Evolutionary conservation across 2,888 invertebrate genomes (phyloP), one percentile per base, ranked within the genome.

Genomic region (Leptogaster cylindrica): DNA sequence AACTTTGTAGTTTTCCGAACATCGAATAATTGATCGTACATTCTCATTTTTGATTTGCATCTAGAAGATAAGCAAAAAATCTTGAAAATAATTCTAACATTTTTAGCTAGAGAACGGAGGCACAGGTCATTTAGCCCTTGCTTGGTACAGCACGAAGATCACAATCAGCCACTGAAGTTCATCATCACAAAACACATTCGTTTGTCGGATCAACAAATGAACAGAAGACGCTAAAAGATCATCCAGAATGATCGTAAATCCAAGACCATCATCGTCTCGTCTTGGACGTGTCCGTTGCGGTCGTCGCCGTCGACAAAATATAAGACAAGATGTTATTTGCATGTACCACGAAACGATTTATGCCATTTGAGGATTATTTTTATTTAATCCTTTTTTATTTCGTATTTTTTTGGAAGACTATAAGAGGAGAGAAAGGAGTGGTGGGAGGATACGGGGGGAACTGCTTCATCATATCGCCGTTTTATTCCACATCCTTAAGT

Each of bases 181-280:
- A 65, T 65, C 65, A 51, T 51, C n/a, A n/a, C n/a, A n/a, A 65
- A 25, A 65, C 39, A 4, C 50, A 25, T 39, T 65, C 65, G 50
- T 65, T 65, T 65, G 65, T 65, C 65, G 65, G 65, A 51, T 33
- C n/a, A 65, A 65, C 50, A 65, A 65, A 65, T 65, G 65, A 65
- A 65, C 65, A 65, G 65, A 50, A 65, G 50, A 65, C 50, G 36
- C 18, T 65, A 39, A 50, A 51, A 65, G 65, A 65, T 65, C 65
- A 65, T 65, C 65, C 50, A 23, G 65, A 65, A 65, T 18, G 50
- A 65, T 65, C 65, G 50, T 65, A 65, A 65, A 65, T 65, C 65
- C 65, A 48, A 50, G 36, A 50, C 27, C 36, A 50, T 50, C 50
- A 50, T 50, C 16, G 20, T 33, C 50, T 23, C 41, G 28, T 44